phyloP scores from a whole-genome alignment of 2,888 invertebrate genomes.

The Phorcus lineatus region DNA sequence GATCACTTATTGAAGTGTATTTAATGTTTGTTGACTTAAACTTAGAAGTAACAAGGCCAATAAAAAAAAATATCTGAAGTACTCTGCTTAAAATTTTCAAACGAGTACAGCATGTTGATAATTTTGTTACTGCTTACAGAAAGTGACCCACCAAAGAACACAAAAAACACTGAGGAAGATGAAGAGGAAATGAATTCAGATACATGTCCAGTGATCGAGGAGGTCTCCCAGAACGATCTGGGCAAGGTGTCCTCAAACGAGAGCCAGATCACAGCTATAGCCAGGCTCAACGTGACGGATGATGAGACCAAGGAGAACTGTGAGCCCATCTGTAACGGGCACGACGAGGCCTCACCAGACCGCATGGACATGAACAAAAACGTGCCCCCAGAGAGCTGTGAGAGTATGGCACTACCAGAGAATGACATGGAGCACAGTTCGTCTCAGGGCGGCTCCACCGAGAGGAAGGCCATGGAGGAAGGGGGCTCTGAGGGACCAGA shows the following conservation, averaged over 20 bases:
- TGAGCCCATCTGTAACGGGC: constrained; percentile 56
- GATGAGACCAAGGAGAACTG: constrained; percentile 23
- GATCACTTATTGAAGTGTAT: too few species aligned
- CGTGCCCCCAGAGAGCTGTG: constrained; percentile 30
- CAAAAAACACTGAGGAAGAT: not conserved
- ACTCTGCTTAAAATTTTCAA: not conserved
- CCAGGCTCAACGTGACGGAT: constrained; percentile 34
- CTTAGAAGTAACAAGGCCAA: too few species aligned
- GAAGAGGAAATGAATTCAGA: not conserved
- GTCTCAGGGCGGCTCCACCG: not conserved
- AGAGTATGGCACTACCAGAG: constrained; percentile 37
- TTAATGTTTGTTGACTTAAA: too few species aligned
- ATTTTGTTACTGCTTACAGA: not conserved
- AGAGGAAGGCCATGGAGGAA: not conserved
- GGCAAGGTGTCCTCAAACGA: constrained; percentile 31
- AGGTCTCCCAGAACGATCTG: constrained; percentile 3
- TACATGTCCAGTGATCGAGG: constrained; percentile 2
- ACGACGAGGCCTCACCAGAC: constrained; percentile 31
- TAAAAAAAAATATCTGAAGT: too few species aligned
- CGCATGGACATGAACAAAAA: constrained; percentile 1
- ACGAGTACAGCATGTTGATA: not conserved
- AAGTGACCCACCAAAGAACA: not conserved
- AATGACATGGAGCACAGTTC: constrained; percentile 26
- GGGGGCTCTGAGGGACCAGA: not conserved
- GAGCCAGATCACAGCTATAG: constrained; percentile 30